Base-by-base conservation (phyloP, 2,797 vertebrate species). In the Peromyscus attwateri region DNA sequence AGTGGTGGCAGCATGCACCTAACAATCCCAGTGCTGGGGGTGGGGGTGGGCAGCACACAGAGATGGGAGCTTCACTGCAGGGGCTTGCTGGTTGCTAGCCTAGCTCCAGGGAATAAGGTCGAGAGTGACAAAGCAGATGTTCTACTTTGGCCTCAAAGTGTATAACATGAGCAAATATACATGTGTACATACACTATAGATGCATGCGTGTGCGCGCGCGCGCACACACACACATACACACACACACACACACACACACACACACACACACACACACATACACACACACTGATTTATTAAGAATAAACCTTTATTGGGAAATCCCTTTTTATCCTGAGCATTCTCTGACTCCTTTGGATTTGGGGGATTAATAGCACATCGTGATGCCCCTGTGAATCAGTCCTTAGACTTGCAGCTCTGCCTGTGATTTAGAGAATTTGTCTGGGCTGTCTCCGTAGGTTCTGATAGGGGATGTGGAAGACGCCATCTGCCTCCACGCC, bases 401-500 rank as follows among this genome's bases (percentile, higher is more conserved):
- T 21, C 14, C 25, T 21, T 84, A n/a, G 52, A 57, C 40, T 27
- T 62, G 43, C 31, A 64, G 55, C 43, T 62, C 43, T 40, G 3
- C 7, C 1, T 52, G 4, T 46, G 31, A 3, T 34, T 88, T 49
- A 23, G 60, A 14, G 68, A 37, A 13, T 71, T 40, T 40, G 2
- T 43, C 13, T 37, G 62, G 83, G 37, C 23, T 55, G 29, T 62
- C 29, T 68, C 21, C 90, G 31, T 68, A 99, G 99, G 99, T 99
- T 92, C 98, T 99, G 98, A 99, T 99, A 96, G 99, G 99, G n/a
- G 99, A 99, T 83, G 99, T 99, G 92, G 99, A 99, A 98, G 99
- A 99, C 75, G 99, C 99, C 46, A 99, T 99, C 98, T 99, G 99
- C 98, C 99, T 99, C 43, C 99, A 99, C 62, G 99, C 99, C 95